These are phyloP conservation scores for Thymallus thymallus DNA, from an alignment of 2,113 vertebrate genomes.

Conservation along the genomic window DNA sequence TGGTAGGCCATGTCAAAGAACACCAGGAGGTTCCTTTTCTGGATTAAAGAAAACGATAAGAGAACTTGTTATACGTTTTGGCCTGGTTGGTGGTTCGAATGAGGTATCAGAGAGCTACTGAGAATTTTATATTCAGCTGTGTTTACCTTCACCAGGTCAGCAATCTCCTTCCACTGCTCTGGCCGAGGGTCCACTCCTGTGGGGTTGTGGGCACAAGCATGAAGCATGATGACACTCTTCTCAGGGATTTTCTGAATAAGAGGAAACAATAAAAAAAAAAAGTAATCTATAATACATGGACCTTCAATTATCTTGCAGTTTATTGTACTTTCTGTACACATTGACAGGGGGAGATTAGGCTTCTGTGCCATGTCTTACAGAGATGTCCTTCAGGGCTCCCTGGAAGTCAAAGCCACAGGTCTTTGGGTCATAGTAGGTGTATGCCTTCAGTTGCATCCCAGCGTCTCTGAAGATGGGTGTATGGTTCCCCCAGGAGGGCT, in stretches of 20 bases:
- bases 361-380: conserved; percentile 75
- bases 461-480: conserved; percentile 96
- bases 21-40: conserved; percentile 91
- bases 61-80: neutral
- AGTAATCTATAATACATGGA: no score
- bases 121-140: neutral
- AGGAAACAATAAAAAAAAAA: neutral
- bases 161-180: conserved; percentile 95
- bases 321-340: no score
- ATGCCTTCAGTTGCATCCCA: conserved; percentile 89
- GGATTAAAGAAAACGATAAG: neutral
- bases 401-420: conserved; percentile 93
- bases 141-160: conserved; percentile 83
- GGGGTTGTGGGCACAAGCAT: conserved; percentile 97
- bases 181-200: conserved; percentile 92
- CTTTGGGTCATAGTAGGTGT: conserved; percentile 92
- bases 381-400: conserved; percentile 92
- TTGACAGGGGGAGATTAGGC: no score
- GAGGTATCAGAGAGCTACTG: no score
- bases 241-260: conserved; percentile 90
- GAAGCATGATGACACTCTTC: conserved; percentile 88
- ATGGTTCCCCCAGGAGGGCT: conserved; percentile 97
- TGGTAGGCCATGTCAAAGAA: conserved; percentile 99
- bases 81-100: no score
- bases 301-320: no score